A percentile compares a stretch with the other conserved stretches of the same genome.
Evolutionary conservation across 2,888 invertebrate genomes (phyloP).

Genomic region (Automeris io): DNA sequence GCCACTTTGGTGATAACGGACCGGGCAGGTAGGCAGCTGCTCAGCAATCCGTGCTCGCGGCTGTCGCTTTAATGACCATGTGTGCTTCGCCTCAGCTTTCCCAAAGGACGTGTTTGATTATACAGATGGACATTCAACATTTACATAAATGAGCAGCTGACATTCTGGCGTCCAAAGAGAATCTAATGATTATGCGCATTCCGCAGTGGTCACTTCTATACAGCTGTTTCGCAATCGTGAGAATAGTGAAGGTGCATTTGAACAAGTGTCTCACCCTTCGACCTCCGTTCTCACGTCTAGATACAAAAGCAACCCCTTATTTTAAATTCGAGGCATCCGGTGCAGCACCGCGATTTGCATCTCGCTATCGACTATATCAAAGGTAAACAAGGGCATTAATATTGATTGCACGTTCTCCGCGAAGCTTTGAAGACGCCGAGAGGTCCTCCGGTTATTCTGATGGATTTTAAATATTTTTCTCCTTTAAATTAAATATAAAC

Average conservation of each 20-base stretch:
- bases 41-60: conserved; percentile 31
- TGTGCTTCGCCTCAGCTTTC: conserved; percentile 41
- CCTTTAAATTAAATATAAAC: not conserved
- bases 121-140: conserved; percentile 49
- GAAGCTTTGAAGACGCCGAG: conserved; percentile 55
- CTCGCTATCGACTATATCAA: conserved; percentile 38
- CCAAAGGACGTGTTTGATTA: conserved; percentile 44
- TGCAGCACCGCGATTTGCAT: conserved; percentile 35
- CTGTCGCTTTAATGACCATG: conserved; percentile 26
- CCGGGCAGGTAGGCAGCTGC: conserved; percentile 60
- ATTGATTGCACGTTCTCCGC: conserved; percentile 66
- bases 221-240: conserved; percentile 63
- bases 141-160: conserved; percentile 60
- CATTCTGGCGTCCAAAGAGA: conserved; percentile 61
- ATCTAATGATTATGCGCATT: conserved; percentile 65
- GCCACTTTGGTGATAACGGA: conserved; percentile 45
- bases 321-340: conserved; percentile 65
- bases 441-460: conserved; percentile 38
- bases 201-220: conserved; percentile 45
- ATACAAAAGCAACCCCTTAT: conserved; percentile 59
- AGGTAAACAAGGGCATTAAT: conserved; percentile 72
- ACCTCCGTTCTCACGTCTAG: conserved; percentile 63
- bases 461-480: not conserved
- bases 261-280: conserved; percentile 68
- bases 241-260: conserved; percentile 65